Percentiles rank a stretch among this genome's conserved stretches.
These are phyloP conservation scores for Calephelis virginiensis DNA, from an alignment of 1,140 invertebrate genomes.

Conservation along the genomic window DNA sequence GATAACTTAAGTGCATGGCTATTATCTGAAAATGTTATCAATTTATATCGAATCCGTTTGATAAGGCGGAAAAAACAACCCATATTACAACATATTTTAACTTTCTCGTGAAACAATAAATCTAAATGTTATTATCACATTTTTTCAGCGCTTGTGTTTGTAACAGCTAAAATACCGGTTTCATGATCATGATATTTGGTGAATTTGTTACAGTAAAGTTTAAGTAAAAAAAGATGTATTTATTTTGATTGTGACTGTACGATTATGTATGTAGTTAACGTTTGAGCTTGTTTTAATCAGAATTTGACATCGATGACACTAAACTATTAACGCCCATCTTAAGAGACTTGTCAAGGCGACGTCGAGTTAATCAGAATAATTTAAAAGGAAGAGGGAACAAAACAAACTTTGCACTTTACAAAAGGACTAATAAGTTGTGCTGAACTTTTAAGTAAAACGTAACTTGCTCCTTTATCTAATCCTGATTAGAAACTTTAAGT, in stretches of 20 bases:
- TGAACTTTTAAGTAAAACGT: constrained; percentile 8
- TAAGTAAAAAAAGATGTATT: too few relatives aligned
- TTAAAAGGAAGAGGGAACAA: neutral
- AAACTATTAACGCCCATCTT: neutral
- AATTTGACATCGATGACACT: constrained; percentile 8
- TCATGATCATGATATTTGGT: too few relatives aligned
- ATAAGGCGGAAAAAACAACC: too few relatives aligned
- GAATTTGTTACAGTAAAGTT: too few relatives aligned
- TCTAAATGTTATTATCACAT: too few relatives aligned
- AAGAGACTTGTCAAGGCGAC: neutral
- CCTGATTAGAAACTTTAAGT: neutral
- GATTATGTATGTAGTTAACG: neutral
- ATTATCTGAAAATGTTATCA: too few relatives aligned
- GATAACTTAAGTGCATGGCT: too few relatives aligned
- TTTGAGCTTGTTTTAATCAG: neutral
- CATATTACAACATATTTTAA: too few relatives aligned
- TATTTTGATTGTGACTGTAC: neutral
- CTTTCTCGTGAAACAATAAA: too few relatives aligned
- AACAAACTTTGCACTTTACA: constrained; percentile 3
- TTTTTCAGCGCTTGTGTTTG: too few relatives aligned
- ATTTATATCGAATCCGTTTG: too few relatives aligned
- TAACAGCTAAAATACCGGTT: too few relatives aligned
- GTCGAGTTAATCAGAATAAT: neutral
- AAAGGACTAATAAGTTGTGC: constrained; percentile 5
- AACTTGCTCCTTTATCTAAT: constrained; percentile 4